A percentile compares a stretch with the other conserved stretches of the same genome.
Evolutionary conservation across 30 jellyfish, hydroid and myxozoan genomes (phyloP).

Genomic region (Chrysaora quinquecirrha): DNA sequence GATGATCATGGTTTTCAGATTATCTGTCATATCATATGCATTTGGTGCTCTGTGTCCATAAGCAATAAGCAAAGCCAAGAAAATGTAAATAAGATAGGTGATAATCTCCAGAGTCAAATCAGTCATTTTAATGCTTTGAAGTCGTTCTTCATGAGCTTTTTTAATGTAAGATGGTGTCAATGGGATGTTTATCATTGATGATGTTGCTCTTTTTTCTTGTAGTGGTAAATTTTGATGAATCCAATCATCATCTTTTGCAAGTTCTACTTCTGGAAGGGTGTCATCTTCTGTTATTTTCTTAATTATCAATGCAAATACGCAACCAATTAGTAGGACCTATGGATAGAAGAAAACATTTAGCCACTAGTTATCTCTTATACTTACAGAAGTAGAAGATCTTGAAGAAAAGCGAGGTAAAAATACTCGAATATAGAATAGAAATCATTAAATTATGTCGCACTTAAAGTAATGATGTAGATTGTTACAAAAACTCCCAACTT

Average conservation of each 20-base stretch:
- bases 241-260: conserved; percentile 40
- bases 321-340: conserved; percentile 75
- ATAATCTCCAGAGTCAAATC: conserved; percentile 56
- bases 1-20: conserved; percentile 42
- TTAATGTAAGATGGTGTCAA: conserved; percentile 41
- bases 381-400: no score
- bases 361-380: no score
- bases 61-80: conserved; percentile 75
- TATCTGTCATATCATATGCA: conserved; percentile 62
- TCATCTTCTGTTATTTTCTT: conserved; percentile 60
- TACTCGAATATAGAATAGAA: no score
- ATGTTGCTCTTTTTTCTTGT: conserved; percentile 6
- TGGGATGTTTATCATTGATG: conserved; percentile 34
- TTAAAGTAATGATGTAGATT: no score
- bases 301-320: conserved; percentile 65
- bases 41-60: conserved; percentile 93
- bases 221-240: conserved; percentile 18
- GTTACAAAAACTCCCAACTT: no score
- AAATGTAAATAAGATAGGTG: conserved; percentile 45
- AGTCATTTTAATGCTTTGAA: conserved; percentile 48
- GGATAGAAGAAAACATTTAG: no score
- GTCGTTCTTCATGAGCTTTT: conserved; percentile 44
- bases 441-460: no score
- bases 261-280: conserved; percentile 49
- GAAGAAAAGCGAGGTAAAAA: no score